phyloP scores from a whole-genome alignment of 2,113 vertebrate species.

The Catagonus wagneri region DNA sequence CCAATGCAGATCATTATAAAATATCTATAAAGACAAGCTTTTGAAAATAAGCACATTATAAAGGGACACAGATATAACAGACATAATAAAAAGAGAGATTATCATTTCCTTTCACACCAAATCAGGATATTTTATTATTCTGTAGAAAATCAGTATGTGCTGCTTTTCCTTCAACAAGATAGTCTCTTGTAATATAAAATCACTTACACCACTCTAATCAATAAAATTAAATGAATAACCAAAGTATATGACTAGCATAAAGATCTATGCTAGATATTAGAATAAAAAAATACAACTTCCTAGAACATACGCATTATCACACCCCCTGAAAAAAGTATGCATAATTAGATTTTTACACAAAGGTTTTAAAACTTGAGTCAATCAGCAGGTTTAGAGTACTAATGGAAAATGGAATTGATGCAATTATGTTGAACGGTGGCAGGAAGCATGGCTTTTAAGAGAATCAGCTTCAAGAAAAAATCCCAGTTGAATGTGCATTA shows the following conservation, averaged over 20 bases:
- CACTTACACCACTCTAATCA: not conserved
- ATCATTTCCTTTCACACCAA: not conserved
- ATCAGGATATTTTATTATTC: not conserved
- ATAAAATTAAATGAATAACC: conserved; percentile 45
- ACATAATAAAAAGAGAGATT: not conserved
- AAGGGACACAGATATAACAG: not conserved
- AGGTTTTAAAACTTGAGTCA: conserved; percentile 71
- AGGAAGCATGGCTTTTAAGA: conserved; percentile 84
- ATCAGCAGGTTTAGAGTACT: conserved; percentile 77
- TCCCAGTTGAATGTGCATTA: conserved; percentile 80
- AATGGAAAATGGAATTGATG: conserved; percentile 69
- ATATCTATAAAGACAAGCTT: not conserved
- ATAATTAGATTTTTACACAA: conserved; percentile 67
- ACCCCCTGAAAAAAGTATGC: not conserved
- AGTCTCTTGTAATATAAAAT: not conserved
- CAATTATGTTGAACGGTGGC: conserved; percentile 82
- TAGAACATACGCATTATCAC: not conserved
- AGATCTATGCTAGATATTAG: conserved; percentile 54
- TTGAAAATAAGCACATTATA: conserved; percentile 42
- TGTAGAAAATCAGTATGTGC: not conserved
- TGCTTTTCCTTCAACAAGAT: not conserved
- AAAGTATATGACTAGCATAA: conserved; percentile 30
- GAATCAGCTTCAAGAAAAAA: conserved; percentile 85
- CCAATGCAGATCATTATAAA: not conserved
- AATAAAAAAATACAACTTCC: conserved; percentile 8